Base-by-base conservation (phyloP, 2,888 invertebrate species). In the Sinhomidia bicolor region DNA sequence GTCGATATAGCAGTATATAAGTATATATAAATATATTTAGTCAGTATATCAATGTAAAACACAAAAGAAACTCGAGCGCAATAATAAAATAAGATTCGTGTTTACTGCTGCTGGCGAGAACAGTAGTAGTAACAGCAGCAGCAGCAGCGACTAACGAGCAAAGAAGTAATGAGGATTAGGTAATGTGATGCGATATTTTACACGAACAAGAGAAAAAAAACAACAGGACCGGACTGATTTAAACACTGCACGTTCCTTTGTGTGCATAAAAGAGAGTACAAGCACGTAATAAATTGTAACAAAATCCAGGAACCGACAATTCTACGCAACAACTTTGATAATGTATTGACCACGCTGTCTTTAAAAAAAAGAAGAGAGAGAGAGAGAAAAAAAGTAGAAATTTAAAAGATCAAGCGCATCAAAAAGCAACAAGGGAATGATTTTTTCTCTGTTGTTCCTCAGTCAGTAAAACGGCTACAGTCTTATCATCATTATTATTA, bases 211-310 rank as follows among this genome's bases (percentile, higher is more conserved):
- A n/a, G n/a, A 14, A 20, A 32, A 71, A 57, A 81, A 87, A 82
- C 62, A 82, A 82, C 62, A 87, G 82, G 57, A 87, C 41, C 12
- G 10, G 82, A 82, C 65, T 87, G 87, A 87, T 87, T 87, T 87
- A 82, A 62, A 51, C 32, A 2, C 14, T 82, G 44, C 85, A 86
- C 79, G 74, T 81, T 44, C 47, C 29, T 81, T 44, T 81, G 79
- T 65, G 78, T 47, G 26, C 10, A 68, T 17, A 74, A 74, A 47
- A 51, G 36, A 36, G 32, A 36, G 12, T 32, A 23, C 44, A 32
- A 44, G 79, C 85, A 81, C 60, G 74, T 71, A 80, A 71, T 78
- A 86, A 86, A 79, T 86, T 86, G 51, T 14, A 57, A 65, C 20
- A 14, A 57, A 80, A 74, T 81, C 81, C 81, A 87, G 87, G 74